Base-by-base conservation (phyloP, 2,888 invertebrate genomes). In the Tetropium fuscum region DNA sequence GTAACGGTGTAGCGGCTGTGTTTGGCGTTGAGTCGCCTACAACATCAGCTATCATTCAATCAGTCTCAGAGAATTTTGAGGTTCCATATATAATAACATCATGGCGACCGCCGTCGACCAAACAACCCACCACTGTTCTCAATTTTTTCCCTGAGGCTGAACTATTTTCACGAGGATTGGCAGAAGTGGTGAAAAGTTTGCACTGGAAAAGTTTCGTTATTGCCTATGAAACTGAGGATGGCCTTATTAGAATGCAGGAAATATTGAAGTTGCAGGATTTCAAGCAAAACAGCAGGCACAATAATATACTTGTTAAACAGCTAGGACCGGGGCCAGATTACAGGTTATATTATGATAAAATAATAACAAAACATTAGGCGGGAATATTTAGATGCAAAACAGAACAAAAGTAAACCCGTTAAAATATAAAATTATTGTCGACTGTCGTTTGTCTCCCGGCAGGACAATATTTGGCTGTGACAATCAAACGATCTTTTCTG, bases 51-150 rank as follows among this genome's bases (percentile, higher is more conserved):
- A 92, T 94, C 74, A 88, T 95, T 5, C 90, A 94, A 77, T 93
- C 94, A 20, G 88, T 95, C 66, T 92, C 93, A 70, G 91, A 93
- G 76, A 87, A 88, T 55, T 86, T 94, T 69, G 94, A 95, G 82
- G 87, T 97, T 61, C 97, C 97, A 0, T 93, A 95, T 74, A 84
- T 97, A 54, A 88, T 93, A 72, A 89, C 88, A 0, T 87, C 88
- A 62, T 92, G 91, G 85, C 89, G 91, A 64, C 85, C 87, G 4
- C 87, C 86, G 1, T 84, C 87, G 38, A 81, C 80, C 25, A 83
- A 75, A 59, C 84, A 83, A 34, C 84, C 86, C 72, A 83, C 84
- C 3, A 84, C 85, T 82, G 78, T 58, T 13, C 41, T 76, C 2
- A 76, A 72, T 60, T 69, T 75, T 32, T 73, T 66, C 48, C 74